Evolutionary conservation across 2,113 vertebrate species (phyloP).

Genomic region (Festucalex cinctus): DNA sequence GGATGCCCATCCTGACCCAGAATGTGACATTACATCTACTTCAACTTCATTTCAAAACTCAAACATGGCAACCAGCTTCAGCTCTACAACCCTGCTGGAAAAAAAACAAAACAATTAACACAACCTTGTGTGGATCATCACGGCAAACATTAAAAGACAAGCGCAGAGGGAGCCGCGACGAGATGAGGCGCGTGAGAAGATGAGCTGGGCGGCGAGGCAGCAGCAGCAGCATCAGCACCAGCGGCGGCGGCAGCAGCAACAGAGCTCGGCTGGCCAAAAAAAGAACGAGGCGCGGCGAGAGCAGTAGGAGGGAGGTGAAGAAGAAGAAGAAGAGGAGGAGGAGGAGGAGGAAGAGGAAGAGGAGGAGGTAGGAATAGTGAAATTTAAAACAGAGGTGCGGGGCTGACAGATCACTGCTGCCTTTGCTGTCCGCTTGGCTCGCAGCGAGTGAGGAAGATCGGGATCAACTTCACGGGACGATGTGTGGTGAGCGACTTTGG

Average conservation of each 20-base stretch:
- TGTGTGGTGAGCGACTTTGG: slow-evolving; percentile 8
- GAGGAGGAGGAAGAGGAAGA: slow-evolving; percentile 20
- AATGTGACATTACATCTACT: no score
- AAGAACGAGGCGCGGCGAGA: slow-evolving; percentile 46
- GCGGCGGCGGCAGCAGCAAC: slow-evolving; percentile 9
- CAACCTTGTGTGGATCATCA: neutral
- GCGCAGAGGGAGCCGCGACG: neutral
- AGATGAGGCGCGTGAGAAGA: neutral
- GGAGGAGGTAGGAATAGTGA: slow-evolving; percentile 32
- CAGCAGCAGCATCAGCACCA: slow-evolving; percentile 4
- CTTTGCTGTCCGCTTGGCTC: slow-evolving; percentile 7
- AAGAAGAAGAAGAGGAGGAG: slow-evolving; percentile 41
- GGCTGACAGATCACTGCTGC: slow-evolving; percentile 10
- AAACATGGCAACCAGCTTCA: no score
- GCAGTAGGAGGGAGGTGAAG: slow-evolving; percentile 55
- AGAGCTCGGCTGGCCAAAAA: slow-evolving; percentile 21
- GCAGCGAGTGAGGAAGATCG: slow-evolving; percentile 12
- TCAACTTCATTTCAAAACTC: no score
- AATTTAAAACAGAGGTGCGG: slow-evolving; percentile 35
- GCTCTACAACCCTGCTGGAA: no score
- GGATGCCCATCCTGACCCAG: no score
- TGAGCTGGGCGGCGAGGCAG: neutral
- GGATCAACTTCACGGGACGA: slow-evolving; percentile 7
- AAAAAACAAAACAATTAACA: no score
- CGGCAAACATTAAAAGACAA: neutral